Percentiles rank a stretch among this genome's conserved stretches.
These are phyloP conservation scores for Sarcophilus harrisii DNA, from an alignment of 2,797 vertebrate genomes.

Conservation along the genomic window DNA sequence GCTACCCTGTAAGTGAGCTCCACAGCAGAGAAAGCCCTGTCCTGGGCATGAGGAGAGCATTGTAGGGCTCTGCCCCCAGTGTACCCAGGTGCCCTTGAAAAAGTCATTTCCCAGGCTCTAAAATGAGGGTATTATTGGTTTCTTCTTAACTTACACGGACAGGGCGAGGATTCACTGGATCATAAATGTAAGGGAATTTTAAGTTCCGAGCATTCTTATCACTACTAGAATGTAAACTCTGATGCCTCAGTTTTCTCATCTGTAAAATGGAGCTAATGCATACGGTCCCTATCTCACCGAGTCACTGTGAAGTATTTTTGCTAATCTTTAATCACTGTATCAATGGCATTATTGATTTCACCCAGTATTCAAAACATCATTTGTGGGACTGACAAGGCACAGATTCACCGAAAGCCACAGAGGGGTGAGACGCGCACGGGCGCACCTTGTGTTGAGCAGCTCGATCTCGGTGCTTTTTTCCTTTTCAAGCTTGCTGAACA, in stretches of 20 bases:
- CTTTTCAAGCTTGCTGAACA: conserved; percentile 92
- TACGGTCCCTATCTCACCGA: background rate
- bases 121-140: background rate
- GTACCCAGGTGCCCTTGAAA: background rate
- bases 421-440: conserved; percentile 76
- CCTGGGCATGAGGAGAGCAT: background rate
- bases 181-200: background rate
- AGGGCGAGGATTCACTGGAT: background rate
- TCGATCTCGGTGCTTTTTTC: conserved; percentile 94
- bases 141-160: background rate
- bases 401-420: background rate
- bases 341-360: background rate
- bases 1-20: background rate
- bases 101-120: background rate
- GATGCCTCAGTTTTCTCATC: background rate
- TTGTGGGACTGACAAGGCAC: background rate
- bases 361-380: background rate
- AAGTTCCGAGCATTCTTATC: background rate
- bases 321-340: background rate
- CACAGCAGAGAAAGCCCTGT: conserved; percentile 70
- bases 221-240: background rate
- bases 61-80: background rate
- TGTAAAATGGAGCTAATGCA: rapidly evolving
- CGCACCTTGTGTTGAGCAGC: conserved; percentile 91
- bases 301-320: background rate